Base-by-base conservation (phyloP, 30 jellyfish, hydroid and myxozoan genomes). In the Morbakka virulenta region DNA sequence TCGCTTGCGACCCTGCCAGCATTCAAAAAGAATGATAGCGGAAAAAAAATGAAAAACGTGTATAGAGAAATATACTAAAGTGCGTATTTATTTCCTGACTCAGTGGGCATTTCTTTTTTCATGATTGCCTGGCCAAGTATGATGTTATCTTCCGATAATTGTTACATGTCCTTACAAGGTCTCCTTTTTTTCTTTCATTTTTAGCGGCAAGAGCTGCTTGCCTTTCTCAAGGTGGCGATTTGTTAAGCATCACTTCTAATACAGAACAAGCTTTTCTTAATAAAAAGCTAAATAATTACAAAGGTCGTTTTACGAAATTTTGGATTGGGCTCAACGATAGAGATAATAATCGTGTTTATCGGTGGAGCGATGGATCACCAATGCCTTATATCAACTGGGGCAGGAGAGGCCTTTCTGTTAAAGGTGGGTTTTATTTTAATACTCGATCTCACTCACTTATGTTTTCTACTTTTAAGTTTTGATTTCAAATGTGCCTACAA, bases 301-400 rank as follows among this genome's bases (percentile, higher is more conserved):
- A 83, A 23, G 65, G 78, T 23, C 65, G 70, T 72, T 26, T 57
- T 12, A 62, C 50, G 22, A 64, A 76, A 28, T 84, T 83, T 77
- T 91, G 98, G 98, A 36, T 71, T 22, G 98, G 98, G 1, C 81
- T 91, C 28, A 91, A 91, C 70, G 87, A 78, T 52, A 85, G 95
- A 23, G 98, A 84, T 74, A 26, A 27, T 26, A 34, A 33, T 33
- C 41, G 91, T 30, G 32, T 78, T 1, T 84, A 31, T 62, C 34
- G 74, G 9, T 91, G 96, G 96, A 91, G 95, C 67, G 98, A 91
- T 67, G 94, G 89, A 0, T 64, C 96, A 2, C 92, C 96, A n/a
- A 24, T 85, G 26, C 28, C 87, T 9, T 34, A 71, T 32, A 81
- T 57, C 57, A 82, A 67, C 47, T 91, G 98, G 98, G 57, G 20